phyloP scores from a whole-genome alignment of 2,888 invertebrate genomes.

The Pimpla rufipes region DNA sequence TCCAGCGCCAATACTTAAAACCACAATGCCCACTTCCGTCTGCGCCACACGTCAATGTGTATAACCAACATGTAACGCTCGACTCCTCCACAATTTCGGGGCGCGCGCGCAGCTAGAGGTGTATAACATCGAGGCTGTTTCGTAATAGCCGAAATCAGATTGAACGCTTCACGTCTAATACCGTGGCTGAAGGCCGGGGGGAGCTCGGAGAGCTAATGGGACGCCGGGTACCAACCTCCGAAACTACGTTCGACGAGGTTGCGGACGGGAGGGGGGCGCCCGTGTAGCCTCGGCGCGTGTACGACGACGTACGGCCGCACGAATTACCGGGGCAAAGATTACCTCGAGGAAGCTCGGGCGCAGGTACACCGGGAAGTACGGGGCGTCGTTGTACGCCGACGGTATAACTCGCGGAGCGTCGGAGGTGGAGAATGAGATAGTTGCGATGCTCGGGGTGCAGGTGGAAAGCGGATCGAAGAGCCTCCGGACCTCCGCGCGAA shows the following conservation, averaged over 20 bases:
- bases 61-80: background rate
- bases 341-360: constrained; percentile 37
- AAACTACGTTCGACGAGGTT: constrained; percentile 54
- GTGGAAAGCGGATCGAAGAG: constrained; percentile 45
- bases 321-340: constrained; percentile 64
- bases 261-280: constrained; percentile 4
- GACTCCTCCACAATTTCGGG: constrained; percentile 44
- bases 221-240: constrained; percentile 37
- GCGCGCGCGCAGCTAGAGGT: constrained; percentile 4
- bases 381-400: constrained; percentile 14
- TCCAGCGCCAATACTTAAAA: background rate
- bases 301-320: constrained; percentile 58
- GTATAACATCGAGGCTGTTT: constrained; percentile 47
- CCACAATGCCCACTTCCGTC: background rate
- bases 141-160: constrained; percentile 64
- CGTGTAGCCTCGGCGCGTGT: constrained; percentile 39
- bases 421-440: constrained; percentile 39
- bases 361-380: constrained; percentile 45
- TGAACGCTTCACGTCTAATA: constrained; percentile 64
- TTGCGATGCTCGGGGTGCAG: constrained; percentile 34
- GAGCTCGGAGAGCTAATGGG: constrained; percentile 54
- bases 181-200: constrained; percentile 26
- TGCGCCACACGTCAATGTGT: background rate
- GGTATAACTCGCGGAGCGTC: constrained; percentile 4
- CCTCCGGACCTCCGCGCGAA: constrained; percentile 31